Percentiles rank a stretch among this genome's conserved stretches.
These are phyloP conservation scores for Rhagium mordax DNA, from an alignment of 2,888 invertebrate genomes.

Conservation along the genomic window DNA sequence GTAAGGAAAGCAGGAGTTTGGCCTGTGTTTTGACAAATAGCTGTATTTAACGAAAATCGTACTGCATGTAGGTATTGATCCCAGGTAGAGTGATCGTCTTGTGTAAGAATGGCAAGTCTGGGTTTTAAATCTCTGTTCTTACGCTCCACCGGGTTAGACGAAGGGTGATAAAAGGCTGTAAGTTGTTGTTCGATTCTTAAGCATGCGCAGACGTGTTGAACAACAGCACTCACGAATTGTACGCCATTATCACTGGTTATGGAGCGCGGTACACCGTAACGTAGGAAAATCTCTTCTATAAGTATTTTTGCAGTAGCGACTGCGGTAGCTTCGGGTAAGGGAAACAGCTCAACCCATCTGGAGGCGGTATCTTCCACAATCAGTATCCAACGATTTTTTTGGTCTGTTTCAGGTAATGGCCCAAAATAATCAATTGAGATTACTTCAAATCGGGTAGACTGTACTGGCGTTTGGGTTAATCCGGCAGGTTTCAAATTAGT, in stretches of 20 bases:
- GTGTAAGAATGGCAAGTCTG: slow-evolving; percentile 57
- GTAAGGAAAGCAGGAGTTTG: slow-evolving; percentile 59
- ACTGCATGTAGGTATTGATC: slow-evolving; percentile 34
- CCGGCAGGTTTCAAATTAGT: background rate
- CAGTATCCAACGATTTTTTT: background rate
- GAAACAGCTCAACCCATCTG: background rate
- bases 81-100: slow-evolving; percentile 58
- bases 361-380: background rate
- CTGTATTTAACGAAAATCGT: slow-evolving; percentile 66
- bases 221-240: slow-evolving; percentile 1
- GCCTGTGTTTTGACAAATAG: slow-evolving; percentile 46
- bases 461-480: background rate
- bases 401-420: background rate
- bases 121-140: slow-evolving; percentile 60
- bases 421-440: background rate
- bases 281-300: slow-evolving; percentile 3
- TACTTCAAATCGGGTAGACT: background rate
- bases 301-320: background rate
- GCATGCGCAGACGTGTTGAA: background rate
- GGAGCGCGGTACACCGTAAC: slow-evolving; percentile 10
- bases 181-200: slow-evolving; percentile 3
- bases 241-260: slow-evolving; percentile 26
- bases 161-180: slow-evolving; percentile 32
- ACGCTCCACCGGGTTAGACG: slow-evolving; percentile 46
- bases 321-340: background rate